Percentiles rank a stretch among this genome's conserved stretches.
phyloP scores from a whole-genome alignment of 2,888 invertebrate species.

The Dolichopus griseipennis region DNA sequence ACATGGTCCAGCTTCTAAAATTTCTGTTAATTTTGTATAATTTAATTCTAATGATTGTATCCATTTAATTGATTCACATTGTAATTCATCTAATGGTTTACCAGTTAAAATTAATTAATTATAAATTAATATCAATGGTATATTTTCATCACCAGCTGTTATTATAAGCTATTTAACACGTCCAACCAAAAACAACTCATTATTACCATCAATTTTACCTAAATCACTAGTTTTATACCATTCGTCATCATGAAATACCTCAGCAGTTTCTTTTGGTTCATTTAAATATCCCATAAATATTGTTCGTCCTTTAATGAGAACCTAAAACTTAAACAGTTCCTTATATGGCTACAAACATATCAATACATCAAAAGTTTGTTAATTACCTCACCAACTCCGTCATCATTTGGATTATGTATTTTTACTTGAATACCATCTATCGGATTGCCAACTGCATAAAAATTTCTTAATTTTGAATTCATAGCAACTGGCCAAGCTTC shows the following conservation, averaged over 20 bases:
- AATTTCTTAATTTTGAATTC: conserved; percentile 31
- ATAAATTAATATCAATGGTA: conserved; percentile 78
- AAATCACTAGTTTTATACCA: conserved; percentile 85
- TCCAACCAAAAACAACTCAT: conserved; percentile 65
- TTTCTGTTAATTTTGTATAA: conserved; percentile 60
- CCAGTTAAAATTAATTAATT: conserved; percentile 63
- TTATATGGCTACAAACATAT: no score
- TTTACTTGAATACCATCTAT: conserved; percentile 57
- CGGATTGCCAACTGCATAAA: conserved; percentile 61
- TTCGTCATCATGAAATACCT: conserved; percentile 58
- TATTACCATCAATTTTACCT: conserved; percentile 64
- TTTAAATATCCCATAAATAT: conserved; percentile 85
- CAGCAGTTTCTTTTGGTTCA: conserved; percentile 58
- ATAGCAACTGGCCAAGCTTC: conserved; percentile 56
- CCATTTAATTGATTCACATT: conserved; percentile 60
- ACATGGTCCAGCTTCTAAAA: conserved; percentile 52
- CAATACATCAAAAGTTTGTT: no score
- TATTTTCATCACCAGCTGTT: conserved; percentile 92
- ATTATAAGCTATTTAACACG: conserved; percentile 72
- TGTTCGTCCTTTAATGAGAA: conserved; percentile 69
- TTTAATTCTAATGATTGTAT: conserved; percentile 53
- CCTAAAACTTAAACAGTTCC: conserved; percentile 22
- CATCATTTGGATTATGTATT: conserved; percentile 54
- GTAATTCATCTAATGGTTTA: conserved; percentile 60
- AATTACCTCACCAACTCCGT: conserved; percentile 59